These are phyloP conservation scores for Notospermus geniculatus DNA, from an alignment of 1,140 invertebrate genomes.

Conservation along the genomic window DNA sequence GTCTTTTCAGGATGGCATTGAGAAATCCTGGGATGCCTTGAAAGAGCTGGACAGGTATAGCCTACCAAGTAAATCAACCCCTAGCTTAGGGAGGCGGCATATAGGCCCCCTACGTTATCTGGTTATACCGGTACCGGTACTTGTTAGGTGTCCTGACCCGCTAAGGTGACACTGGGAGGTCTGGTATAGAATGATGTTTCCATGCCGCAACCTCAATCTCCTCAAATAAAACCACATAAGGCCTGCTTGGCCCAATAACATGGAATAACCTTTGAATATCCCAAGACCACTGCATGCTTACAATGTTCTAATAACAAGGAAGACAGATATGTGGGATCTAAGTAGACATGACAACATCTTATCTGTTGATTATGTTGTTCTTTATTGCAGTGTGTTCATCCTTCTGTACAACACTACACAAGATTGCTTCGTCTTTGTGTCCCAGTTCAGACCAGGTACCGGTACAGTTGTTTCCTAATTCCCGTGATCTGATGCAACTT, in stretches of 20 bases:
- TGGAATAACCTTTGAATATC: not conserved
- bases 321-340: not conserved
- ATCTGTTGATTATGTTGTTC: not conserved
- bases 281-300: too few relatives aligned
- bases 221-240: not conserved
- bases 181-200: not conserved
- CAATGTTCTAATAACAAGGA: not conserved
- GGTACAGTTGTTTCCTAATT: conserved; percentile 17
- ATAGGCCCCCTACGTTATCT: not conserved
- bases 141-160: not conserved
- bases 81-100: not conserved
- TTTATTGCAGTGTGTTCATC: conserved; percentile 68
- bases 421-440: conserved; percentile 80
- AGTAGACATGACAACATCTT: not conserved
- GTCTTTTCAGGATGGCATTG: conserved; percentile 55
- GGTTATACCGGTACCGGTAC: not conserved
- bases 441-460: conserved; percentile 88
- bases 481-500: conserved; percentile 4
- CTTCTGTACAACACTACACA: conserved; percentile 78
- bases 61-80: too few relatives aligned
- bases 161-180: not conserved
- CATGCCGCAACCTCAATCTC: too few relatives aligned
- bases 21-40: conserved; percentile 60
- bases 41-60: conserved; percentile 60
- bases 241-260: not conserved